Evolutionary conservation across 2,888 invertebrate genomes (phyloP).

Genomic region (Drosophila tanythrix): DNA sequence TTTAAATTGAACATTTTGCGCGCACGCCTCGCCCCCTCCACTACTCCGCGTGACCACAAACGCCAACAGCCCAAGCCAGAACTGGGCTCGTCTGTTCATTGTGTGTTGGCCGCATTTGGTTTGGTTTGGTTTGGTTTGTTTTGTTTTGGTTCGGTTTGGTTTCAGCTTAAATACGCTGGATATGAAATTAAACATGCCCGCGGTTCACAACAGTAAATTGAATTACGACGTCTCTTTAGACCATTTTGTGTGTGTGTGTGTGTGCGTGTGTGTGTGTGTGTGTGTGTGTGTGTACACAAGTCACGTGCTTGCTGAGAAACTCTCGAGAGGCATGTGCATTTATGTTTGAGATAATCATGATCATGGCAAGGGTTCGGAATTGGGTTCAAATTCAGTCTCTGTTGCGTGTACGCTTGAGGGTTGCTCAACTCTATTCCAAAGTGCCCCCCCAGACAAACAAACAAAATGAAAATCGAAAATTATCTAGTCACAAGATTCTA

Average conservation of each 20-base stretch:
- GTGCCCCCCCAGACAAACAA: constrained; percentile 3
- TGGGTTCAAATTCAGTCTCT: neutral
- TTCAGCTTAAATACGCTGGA: constrained; percentile 78
- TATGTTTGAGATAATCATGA: constrained; percentile 45
- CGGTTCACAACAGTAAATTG: constrained; percentile 60
- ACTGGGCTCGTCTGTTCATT: constrained; percentile 35
- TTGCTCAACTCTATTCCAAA: constrained; percentile 5
- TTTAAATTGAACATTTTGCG: constrained; percentile 78
- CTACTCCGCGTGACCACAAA: constrained; percentile 30
- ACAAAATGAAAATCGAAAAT: neutral
- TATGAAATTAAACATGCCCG: constrained; percentile 80
- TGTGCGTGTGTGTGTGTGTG: constrained; percentile 3
- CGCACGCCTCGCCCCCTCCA: constrained; percentile 25
- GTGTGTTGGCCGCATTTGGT: constrained; percentile 36
- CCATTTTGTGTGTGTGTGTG: constrained; percentile 1
- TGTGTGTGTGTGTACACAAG: constrained; percentile 43
- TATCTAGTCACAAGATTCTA: constrained; percentile 37
- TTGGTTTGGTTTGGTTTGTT: constrained; percentile 16
- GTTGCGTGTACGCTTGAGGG: constrained; percentile 10
- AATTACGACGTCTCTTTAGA: constrained; percentile 47
- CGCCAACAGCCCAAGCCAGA: constrained; percentile 16
- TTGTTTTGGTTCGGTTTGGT: constrained; percentile 56
- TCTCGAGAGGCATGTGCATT: constrained; percentile 45
- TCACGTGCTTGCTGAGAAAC: constrained; percentile 51
- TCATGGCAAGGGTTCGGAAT: constrained; percentile 13